Conservation (phyloP, 2,113 vertebrate genomes). For the Cebus imitator region DNA sequence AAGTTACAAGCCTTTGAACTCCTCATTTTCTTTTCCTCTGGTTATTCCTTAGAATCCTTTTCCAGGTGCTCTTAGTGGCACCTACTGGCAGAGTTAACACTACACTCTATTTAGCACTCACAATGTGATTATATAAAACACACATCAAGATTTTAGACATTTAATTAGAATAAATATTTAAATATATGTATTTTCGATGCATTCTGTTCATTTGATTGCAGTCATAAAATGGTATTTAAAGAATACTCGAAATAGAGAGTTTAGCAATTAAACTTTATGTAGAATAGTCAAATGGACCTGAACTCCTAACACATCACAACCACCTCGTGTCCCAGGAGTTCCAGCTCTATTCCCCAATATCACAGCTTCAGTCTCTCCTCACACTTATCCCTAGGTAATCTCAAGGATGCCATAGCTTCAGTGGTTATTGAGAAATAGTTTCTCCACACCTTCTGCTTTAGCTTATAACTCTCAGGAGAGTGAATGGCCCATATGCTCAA, state of each 20-base stretch:
- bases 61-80: slow-evolving; percentile 44
- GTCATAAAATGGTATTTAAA: slow-evolving; percentile 1
- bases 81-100: slow-evolving; percentile 44
- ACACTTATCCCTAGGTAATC: not conserved
- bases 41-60: not conserved
- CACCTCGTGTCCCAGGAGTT: not conserved
- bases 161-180: not conserved
- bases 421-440: not conserved
- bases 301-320: not conserved
- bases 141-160: not conserved
- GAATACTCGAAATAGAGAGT: not conserved
- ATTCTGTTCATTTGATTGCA: not conserved
- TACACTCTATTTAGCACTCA: not conserved
- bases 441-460: not conserved
- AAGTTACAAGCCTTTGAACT: not conserved
- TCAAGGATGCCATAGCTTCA: not conserved
- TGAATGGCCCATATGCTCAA: not conserved
- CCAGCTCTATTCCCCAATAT: not conserved
- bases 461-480: not conserved
- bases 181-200: not conserved
- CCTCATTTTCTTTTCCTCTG: not conserved
- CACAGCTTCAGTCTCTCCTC: not conserved
- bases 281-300: not conserved
- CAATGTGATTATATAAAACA: not conserved
- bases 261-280: not conserved